Conservation (phyloP, 2,113 vertebrate genomes). For the Bettongia penicillata region DNA sequence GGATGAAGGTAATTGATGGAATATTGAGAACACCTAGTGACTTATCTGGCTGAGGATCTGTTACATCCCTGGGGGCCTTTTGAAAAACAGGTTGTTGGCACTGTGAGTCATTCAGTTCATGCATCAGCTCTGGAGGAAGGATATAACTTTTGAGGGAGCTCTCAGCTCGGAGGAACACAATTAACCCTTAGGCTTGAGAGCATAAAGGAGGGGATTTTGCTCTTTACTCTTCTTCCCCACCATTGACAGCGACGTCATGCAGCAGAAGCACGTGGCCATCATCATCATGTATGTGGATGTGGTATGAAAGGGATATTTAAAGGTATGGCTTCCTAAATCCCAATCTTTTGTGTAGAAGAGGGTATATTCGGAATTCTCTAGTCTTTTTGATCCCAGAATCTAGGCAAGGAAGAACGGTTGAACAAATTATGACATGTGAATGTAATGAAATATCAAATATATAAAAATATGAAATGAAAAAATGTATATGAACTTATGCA, state of each 20-base stretch:
- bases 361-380: no score
- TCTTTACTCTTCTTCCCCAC: background rate
- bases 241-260: background rate
- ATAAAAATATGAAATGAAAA: no score
- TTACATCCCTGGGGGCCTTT: background rate
- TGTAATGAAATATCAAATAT: no score
- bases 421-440: no score
- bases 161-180: background rate
- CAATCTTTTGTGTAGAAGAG: no score
- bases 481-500: no score
- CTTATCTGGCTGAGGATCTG: no score
- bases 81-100: background rate
- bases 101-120: background rate
- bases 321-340: background rate
- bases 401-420: no score
- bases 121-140: background rate
- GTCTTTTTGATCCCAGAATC: no score
- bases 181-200: background rate
- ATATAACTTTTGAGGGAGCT: background rate
- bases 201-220: background rate
- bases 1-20: no score
- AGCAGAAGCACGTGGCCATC: background rate
- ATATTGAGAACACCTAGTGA: no score
- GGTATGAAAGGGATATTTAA: background rate
- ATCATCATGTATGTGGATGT: background rate